Conservation (phyloP, 2,888 invertebrate species). For the Diaperis boleti region DNA sequence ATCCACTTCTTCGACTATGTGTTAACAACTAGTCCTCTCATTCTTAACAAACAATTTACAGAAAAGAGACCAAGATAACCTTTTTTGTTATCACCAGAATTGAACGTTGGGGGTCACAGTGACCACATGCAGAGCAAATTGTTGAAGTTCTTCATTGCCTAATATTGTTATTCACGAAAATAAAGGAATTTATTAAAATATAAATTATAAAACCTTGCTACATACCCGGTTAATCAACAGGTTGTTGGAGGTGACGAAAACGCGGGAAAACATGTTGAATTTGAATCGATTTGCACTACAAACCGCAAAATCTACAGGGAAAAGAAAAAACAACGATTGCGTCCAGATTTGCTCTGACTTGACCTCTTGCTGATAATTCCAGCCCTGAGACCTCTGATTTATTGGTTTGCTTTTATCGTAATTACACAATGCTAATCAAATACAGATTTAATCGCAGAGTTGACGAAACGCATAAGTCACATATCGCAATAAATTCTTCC, state of each 20-base stretch:
- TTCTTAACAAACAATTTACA: constrained; percentile 6
- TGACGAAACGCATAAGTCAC: background rate
- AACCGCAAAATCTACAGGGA: constrained; percentile 6
- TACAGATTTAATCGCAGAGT: constrained; percentile 6
- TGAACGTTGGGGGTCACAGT: constrained; percentile 15
- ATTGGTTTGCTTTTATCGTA: constrained; percentile 19
- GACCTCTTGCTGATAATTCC: constrained; percentile 14
- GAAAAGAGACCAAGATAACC: constrained; percentile 23
- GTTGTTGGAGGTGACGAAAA: constrained; percentile 43
- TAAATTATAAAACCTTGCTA: no score
- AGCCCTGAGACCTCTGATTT: constrained; percentile 3
- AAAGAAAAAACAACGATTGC: constrained; percentile 6
- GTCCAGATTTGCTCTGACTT: background rate
- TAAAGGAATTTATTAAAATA: constrained; percentile 3
- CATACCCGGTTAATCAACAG: constrained; percentile 49
- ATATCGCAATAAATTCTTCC: constrained; percentile 9
- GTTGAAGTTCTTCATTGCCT: constrained; percentile 20
- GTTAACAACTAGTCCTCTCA: background rate
- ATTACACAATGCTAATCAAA: constrained; percentile 20
- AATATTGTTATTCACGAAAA: constrained; percentile 2
- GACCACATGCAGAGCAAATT: constrained; percentile 12
- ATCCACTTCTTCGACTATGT: constrained; percentile 6
- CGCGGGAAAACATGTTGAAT: constrained; percentile 49
- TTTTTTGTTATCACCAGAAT: constrained; percentile 24
- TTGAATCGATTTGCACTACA: constrained; percentile 39